A percentile compares a stretch with the other conserved stretches of the same genome.
phyloP scores from a whole-genome alignment of 2,797 vertebrate genomes.

The Enteromius mattozi region DNA sequence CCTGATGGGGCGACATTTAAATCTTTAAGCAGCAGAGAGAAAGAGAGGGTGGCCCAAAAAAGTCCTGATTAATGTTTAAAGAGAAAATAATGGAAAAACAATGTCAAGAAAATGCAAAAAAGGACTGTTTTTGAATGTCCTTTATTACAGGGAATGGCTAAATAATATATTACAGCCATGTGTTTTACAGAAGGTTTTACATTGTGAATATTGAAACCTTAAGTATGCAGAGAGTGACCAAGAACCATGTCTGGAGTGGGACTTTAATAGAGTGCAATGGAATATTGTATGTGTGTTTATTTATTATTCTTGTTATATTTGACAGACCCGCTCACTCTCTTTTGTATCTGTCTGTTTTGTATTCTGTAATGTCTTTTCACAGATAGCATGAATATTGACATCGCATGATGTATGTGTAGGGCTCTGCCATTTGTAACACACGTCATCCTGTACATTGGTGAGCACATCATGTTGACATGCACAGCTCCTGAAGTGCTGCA shows the following conservation, averaged over 20 bases:
- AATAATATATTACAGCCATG: slow-evolving; percentile 90
- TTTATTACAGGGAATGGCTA: slow-evolving; percentile 82
- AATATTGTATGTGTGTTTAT: slow-evolving; percentile 53
- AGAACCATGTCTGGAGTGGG: slow-evolving; percentile 20
- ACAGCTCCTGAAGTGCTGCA: neutral
- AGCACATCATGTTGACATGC: neutral
- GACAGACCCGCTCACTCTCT: slow-evolving; percentile 77
- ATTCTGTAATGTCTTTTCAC: slow-evolving; percentile 21
- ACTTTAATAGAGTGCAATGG: slow-evolving; percentile 74
- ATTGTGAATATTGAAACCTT: slow-evolving; percentile 88
- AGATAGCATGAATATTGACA: slow-evolving; percentile 31
- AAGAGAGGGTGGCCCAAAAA: slow-evolving; percentile 78
- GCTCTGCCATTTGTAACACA: neutral
- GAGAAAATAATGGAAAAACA: slow-evolving; percentile 94
- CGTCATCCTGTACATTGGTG: neutral
- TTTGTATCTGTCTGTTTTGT: slow-evolving; percentile 58
- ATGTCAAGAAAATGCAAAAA: slow-evolving; percentile 79
- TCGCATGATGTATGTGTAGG: slow-evolving; percentile 4
- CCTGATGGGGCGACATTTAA: slow-evolving; percentile 76
- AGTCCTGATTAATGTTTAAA: slow-evolving; percentile 95
- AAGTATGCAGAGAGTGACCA: slow-evolving; percentile 71
- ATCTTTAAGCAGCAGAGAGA: slow-evolving; percentile 72
- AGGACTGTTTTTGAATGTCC: slow-evolving; percentile 76
- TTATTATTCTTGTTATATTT: slow-evolving; percentile 60
- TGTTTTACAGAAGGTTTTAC: slow-evolving; percentile 82